Conservation (phyloP, 2,888 invertebrate species). For the Rhagonycha lutea region DNA sequence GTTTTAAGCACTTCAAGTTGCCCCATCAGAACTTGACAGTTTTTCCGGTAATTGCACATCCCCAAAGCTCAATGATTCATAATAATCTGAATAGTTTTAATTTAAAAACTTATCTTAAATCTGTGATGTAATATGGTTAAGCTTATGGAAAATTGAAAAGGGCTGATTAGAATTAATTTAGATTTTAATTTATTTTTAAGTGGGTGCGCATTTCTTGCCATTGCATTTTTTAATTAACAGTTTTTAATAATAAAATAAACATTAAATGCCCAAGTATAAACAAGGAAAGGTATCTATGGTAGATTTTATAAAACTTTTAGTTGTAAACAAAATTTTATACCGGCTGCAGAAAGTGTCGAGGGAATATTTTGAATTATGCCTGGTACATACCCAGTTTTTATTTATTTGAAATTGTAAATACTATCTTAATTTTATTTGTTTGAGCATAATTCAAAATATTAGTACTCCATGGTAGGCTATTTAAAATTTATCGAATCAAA, state of each 20-base stretch:
- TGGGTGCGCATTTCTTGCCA: neutral
- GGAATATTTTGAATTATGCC: neutral
- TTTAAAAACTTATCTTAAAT: slow-evolving; percentile 23
- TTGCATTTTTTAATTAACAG: slow-evolving; percentile 17
- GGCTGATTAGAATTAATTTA: slow-evolving; percentile 22
- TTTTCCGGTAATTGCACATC: slow-evolving; percentile 10
- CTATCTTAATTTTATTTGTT: neutral
- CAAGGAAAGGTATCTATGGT: slow-evolving; percentile 7
- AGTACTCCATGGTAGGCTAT: neutral
- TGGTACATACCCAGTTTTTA: neutral
- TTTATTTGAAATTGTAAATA: neutral
- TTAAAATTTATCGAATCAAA: neutral
- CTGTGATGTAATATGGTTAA: slow-evolving; percentile 29
- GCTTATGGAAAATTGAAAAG: slow-evolving; percentile 14
- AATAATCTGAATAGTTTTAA: slow-evolving; percentile 6
- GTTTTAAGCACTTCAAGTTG: neutral
- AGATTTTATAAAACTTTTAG: neutral
- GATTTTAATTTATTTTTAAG: neutral
- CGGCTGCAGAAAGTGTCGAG: slow-evolving; percentile 14
- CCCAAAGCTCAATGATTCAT: slow-evolving; percentile 3
- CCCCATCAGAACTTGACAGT: neutral
- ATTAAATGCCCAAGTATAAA: slow-evolving; percentile 17
- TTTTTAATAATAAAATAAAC: slow-evolving; percentile 1
- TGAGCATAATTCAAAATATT: neutral
- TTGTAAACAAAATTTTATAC: slow-evolving; percentile 25